phyloP scores from a whole-genome alignment of 2,113 vertebrate species.

The Polyodon spathula region DNA sequence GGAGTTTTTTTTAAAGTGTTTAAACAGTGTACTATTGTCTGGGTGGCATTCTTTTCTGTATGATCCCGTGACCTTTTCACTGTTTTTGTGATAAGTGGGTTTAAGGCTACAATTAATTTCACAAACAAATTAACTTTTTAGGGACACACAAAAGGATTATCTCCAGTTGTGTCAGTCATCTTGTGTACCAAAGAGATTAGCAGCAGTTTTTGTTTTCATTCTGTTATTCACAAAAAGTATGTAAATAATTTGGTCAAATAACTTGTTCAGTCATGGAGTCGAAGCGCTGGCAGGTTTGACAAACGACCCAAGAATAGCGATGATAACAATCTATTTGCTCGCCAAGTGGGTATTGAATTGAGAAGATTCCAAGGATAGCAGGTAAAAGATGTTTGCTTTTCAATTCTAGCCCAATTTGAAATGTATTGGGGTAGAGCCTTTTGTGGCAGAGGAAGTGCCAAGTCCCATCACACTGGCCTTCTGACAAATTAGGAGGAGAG shows the following conservation, averaged over 20 bases:
- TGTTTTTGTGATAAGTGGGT: background rate
- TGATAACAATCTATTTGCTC: conserved; percentile 20
- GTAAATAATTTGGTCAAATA: conserved; percentile 4
- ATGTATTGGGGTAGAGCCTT: conserved; percentile 8
- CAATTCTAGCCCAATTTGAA: background rate
- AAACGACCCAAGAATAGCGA: conserved; percentile 16
- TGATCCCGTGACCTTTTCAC: background rate
- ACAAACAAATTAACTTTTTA: background rate
- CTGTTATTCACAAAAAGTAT: background rate
- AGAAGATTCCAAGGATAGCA: conserved; percentile 6
- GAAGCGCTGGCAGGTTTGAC: conserved; percentile 5
- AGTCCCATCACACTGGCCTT: background rate
- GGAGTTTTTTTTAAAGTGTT: too few species aligned
- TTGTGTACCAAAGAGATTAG: conserved; percentile 1
- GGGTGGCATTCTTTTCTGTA: background rate
- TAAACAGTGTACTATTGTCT: too few species aligned
- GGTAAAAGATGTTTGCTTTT: conserved; percentile 1
- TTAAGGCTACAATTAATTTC: background rate
- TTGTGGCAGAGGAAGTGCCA: background rate
- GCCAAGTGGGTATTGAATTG: conserved; percentile 1
- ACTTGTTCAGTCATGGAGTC: conserved; percentile 13
- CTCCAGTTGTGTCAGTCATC: background rate
- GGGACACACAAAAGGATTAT: background rate
- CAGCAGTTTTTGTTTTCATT: background rate
- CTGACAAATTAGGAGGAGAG: background rate